A percentile compares a stretch with the other conserved stretches of the same genome.
Evolutionary conservation across 2,888 invertebrate species (phyloP).

Genomic region (Tipula lateralis): DNA sequence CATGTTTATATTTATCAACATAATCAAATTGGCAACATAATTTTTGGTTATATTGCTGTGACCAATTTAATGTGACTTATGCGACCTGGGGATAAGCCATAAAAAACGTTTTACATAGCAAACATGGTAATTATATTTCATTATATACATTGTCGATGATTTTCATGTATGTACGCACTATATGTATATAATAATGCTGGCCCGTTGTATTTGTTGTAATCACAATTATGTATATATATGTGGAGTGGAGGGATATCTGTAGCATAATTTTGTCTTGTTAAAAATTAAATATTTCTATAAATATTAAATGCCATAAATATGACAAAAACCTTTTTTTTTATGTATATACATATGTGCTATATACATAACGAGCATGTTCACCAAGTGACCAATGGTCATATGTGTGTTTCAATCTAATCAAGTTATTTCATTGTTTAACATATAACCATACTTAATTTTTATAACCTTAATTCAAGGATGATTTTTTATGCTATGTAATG

Average conservation of each 20-base stretch:
- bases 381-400: background rate
- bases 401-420: background rate
- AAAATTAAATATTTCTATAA: conserved; percentile 19
- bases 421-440: background rate
- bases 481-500: background rate
- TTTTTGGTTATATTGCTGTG: background rate
- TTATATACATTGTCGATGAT: background rate
- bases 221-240: background rate
- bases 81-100: background rate
- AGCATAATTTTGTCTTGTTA: background rate
- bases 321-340: background rate
- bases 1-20: background rate
- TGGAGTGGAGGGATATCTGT: background rate
- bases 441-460: background rate
- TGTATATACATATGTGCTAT: background rate
- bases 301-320: background rate
- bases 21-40: background rate
- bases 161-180: background rate
- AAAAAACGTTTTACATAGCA: background rate
- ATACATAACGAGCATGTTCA: background rate
- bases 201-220: background rate
- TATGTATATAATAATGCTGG: background rate
- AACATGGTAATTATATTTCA: background rate
- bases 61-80: background rate
- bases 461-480: background rate